Conservation (phyloP, 30 jellyfish, hydroid and myxozoan genomes). For the Haliclystus octoradiatus region DNA sequence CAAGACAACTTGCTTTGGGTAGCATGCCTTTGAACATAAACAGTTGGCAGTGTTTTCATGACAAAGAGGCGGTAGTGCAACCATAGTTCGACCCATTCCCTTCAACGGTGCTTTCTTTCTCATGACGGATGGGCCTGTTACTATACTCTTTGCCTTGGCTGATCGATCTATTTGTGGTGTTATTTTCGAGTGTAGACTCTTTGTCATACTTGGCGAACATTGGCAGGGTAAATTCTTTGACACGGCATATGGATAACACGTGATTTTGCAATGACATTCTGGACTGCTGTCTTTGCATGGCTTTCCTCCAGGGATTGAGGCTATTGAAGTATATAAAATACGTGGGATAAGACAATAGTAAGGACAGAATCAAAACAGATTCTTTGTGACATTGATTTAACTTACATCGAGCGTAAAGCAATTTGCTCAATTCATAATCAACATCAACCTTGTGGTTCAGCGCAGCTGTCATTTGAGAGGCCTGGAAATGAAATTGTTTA, state of each 20-base stretch:
- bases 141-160: neutral
- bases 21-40: conserved; percentile 33
- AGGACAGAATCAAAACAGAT: too few relatives aligned
- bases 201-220: conserved; percentile 9
- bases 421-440: conserved; percentile 58
- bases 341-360: neutral
- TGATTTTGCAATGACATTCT: conserved; percentile 7
- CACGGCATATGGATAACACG: conserved; percentile 17
- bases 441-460: conserved; percentile 65
- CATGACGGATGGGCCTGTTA: neutral
- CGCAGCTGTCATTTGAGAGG: conserved; percentile 44
- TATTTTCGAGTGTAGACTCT: conserved; percentile 13
- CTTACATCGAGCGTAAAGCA: conserved; percentile 30
- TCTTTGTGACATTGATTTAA: too few relatives aligned
- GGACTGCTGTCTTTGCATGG: conserved; percentile 9
- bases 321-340: too few relatives aligned
- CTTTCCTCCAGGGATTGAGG: conserved; percentile 27
- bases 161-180: conserved; percentile 2
- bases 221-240: conserved; percentile 11
- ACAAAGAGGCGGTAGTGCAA: conserved; percentile 22
- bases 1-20: conserved; percentile 11
- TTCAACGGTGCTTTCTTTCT: neutral
- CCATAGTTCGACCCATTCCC: neutral
- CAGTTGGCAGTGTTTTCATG: conserved; percentile 37
- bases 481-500: conserved; percentile 13